These are phyloP conservation scores for Capromys pilorides DNA, from an alignment of 2,797 vertebrate species.

Conservation along the genomic window DNA sequence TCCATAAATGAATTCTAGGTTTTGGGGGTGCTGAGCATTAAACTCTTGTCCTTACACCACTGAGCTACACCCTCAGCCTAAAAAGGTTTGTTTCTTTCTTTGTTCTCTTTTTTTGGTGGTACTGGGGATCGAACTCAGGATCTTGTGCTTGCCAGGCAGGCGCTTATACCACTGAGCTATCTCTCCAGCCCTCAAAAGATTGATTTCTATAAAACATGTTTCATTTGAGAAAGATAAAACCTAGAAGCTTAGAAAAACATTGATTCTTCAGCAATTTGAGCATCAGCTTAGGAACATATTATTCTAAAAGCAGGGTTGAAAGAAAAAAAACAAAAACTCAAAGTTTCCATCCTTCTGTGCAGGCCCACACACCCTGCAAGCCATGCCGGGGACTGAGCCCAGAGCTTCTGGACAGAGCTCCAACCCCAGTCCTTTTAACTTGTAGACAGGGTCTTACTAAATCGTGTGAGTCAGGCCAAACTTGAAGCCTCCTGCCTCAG, in stretches of 20 bases:
- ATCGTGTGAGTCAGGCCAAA: background rate
- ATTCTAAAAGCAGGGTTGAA: background rate
- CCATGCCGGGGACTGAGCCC: background rate
- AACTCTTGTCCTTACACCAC: background rate
- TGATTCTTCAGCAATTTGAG: background rate
- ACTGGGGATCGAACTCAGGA: no score
- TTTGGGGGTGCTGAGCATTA: background rate
- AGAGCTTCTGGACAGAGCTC: background rate
- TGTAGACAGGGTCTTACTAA: background rate
- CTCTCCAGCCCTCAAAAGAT: background rate
- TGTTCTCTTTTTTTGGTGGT: no score
- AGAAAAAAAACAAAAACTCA: no score
- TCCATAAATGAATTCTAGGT: background rate
- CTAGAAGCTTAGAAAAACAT: background rate
- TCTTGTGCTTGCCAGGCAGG: no score
- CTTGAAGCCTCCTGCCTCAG: background rate
- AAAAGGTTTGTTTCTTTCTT: constrained; percentile 8
- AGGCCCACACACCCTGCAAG: background rate
- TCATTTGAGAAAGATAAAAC: background rate
- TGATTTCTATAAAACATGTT: background rate
- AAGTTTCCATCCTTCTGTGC: background rate
- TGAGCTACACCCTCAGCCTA: background rate
- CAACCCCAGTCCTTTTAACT: background rate
- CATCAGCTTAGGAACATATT: background rate
- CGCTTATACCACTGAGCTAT: background rate